Percentiles rank a stretch among this genome's conserved stretches.
Conservation (phyloP, 2,113 vertebrate species). For the Todiramphus chloris region DNA sequence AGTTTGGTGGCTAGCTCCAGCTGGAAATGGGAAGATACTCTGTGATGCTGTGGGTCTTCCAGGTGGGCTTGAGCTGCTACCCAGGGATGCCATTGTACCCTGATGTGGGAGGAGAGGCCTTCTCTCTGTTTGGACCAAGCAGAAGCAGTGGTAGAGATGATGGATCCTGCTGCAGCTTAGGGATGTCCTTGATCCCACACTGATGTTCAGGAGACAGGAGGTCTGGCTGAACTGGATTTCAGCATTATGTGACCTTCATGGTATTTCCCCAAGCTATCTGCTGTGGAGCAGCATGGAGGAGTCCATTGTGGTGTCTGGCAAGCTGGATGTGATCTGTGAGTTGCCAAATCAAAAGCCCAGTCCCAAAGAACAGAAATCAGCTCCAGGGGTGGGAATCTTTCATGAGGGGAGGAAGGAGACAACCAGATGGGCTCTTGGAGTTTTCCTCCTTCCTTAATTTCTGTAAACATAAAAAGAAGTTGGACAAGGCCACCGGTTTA, state of each 20-base stretch:
- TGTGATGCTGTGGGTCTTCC: not conserved
- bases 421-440: not conserved
- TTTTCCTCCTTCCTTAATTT: not conserved
- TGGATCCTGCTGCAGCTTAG: not conserved
- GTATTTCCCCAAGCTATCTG: not conserved
- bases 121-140: accelerated
- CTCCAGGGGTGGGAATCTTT: not conserved
- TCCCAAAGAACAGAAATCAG: not conserved
- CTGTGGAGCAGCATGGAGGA: not conserved
- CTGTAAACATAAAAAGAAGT: not conserved
- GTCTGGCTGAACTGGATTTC: not conserved
- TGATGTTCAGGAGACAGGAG: not conserved
- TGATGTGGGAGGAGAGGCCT: not conserved
- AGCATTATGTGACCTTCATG: not conserved
- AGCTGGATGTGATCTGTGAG: not conserved
- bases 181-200: not conserved
- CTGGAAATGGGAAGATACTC: not conserved
- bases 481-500: not conserved
- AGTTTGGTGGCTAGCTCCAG: not conserved
- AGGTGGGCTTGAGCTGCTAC: not conserved
- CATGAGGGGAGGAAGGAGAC: not conserved
- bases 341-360: not conserved
- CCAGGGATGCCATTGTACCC: not conserved
- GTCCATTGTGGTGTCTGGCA: not conserved
- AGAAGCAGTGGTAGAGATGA: not conserved